Evolutionary conservation across 2,888 invertebrate species (phyloP).

Genomic region (Noctuana brunneofusca): DNA sequence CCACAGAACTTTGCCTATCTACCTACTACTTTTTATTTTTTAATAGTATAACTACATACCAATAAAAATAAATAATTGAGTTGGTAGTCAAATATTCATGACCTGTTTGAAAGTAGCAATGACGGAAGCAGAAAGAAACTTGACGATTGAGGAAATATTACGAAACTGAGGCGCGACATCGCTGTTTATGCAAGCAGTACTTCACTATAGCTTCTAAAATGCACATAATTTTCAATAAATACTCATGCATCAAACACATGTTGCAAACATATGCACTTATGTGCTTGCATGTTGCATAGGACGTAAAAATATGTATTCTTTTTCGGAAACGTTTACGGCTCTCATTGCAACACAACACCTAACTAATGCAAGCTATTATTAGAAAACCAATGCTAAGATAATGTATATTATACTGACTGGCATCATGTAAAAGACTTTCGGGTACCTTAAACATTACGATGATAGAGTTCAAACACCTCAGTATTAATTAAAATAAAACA

Average conservation of each 20-base stretch:
- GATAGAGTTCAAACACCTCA: constrained; percentile 2
- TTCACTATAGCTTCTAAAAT: not conserved
- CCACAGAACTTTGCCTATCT: no score
- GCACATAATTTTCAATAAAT: not conserved
- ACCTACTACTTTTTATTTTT: no score
- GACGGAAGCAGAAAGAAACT: not conserved
- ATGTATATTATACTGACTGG: no score
- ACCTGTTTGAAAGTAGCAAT: not conserved
- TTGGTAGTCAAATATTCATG: not conserved
- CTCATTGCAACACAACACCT: not conserved
- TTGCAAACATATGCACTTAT: not conserved
- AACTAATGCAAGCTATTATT: no score
- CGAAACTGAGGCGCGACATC: not conserved
- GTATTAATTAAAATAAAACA: not conserved
- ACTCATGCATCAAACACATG: not conserved
- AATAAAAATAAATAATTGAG: not conserved
- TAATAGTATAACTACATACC: not conserved
- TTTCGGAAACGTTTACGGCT: not conserved
- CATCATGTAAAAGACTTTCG: no score
- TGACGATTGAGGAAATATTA: not conserved
- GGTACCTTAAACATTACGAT: not conserved
- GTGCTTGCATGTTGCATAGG: not conserved
- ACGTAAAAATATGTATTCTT: not conserved
- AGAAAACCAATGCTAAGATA: no score
- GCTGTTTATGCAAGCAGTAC: not conserved